phyloP scores from a whole-genome alignment of 1,140 invertebrate genomes.

The Heliconius eleuchia region DNA sequence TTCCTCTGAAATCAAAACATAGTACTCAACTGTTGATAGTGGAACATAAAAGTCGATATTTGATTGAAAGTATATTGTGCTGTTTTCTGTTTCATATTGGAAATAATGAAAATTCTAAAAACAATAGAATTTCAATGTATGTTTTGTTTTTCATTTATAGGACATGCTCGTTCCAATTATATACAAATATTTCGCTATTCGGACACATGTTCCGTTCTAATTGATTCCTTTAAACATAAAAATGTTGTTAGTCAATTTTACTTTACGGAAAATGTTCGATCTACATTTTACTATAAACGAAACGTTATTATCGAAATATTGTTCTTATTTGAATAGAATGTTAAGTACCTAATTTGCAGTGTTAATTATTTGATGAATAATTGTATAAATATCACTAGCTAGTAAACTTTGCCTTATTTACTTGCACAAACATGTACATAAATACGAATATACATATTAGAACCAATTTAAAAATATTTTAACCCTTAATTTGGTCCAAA shows the following conservation, averaged over 20 bases:
- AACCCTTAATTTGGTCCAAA: too few relatives aligned
- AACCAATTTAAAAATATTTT: too few relatives aligned
- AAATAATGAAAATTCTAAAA: constrained; percentile 9
- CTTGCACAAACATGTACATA: too few relatives aligned
- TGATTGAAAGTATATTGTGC: not conserved
- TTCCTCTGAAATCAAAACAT: not conserved
- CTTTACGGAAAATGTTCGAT: too few relatives aligned
- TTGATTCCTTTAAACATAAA: not conserved
- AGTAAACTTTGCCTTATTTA: too few relatives aligned
- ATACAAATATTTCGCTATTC: not conserved
- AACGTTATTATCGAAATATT: too few relatives aligned
- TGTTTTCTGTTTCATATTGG: not conserved
- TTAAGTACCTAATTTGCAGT: too few relatives aligned
- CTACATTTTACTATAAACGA: too few relatives aligned
- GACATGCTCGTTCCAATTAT: not conserved
- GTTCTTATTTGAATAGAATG: too few relatives aligned
- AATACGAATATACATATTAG: too few relatives aligned
- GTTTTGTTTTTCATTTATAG: not conserved
- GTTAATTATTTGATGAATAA: too few relatives aligned
- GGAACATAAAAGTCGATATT: not conserved
- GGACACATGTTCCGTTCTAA: not conserved
- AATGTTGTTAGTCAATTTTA: not conserved
- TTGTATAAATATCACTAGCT: too few relatives aligned
- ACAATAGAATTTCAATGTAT: not conserved
- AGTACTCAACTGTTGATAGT: not conserved